These are phyloP conservation scores for Knipowitschia caucasica DNA, from an alignment of 2,797 vertebrate genomes.

Conservation along the genomic window DNA sequence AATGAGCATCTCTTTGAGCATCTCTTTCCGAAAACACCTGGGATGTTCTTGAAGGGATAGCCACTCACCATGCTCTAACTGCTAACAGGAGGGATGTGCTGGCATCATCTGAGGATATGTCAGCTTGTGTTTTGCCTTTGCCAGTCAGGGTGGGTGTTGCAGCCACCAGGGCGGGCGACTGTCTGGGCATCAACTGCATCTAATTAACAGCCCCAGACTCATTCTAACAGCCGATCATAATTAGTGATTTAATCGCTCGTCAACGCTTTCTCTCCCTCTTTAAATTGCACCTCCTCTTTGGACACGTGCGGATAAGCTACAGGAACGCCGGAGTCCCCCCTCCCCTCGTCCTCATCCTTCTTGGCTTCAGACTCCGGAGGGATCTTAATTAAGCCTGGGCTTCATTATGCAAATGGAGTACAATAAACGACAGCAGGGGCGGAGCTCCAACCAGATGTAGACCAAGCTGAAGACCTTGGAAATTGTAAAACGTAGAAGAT, in stretches of 20 bases:
- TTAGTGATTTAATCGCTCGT: conserved; percentile 79
- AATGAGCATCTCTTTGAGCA: conserved; percentile 63
- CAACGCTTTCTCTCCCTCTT: conserved; percentile 59
- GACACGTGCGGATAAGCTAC: conserved; percentile 70
- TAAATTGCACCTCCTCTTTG: conserved; percentile 69
- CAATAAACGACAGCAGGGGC: conserved; percentile 75
- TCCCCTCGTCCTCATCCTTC: conserved; percentile 49
- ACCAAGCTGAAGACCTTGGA: conserved; percentile 51
- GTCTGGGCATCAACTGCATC: conserved; percentile 76
- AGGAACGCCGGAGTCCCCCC: conserved; percentile 58
- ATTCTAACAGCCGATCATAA: conserved; percentile 79
- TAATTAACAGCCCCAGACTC: conserved; percentile 77
- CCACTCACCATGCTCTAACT: conserved; percentile 49
- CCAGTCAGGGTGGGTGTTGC: conserved; percentile 62
- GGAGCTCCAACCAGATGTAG: conserved; percentile 64
- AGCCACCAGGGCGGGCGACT: conserved; percentile 66
- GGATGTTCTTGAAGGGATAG: conserved; percentile 73
- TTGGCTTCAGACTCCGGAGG: conserved; percentile 75
- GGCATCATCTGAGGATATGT: conserved; percentile 64
- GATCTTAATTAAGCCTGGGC: conserved; percentile 82
- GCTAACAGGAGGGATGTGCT: conserved; percentile 64
- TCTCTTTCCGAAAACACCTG: conserved; percentile 66
- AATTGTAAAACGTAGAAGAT: conserved; percentile 57
- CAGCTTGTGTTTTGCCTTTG: conserved; percentile 63
- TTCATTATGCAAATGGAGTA: conserved; percentile 85